Base-by-base conservation (phyloP, 2,113 vertebrate species). In the Edolisoma coerulescens region DNA sequence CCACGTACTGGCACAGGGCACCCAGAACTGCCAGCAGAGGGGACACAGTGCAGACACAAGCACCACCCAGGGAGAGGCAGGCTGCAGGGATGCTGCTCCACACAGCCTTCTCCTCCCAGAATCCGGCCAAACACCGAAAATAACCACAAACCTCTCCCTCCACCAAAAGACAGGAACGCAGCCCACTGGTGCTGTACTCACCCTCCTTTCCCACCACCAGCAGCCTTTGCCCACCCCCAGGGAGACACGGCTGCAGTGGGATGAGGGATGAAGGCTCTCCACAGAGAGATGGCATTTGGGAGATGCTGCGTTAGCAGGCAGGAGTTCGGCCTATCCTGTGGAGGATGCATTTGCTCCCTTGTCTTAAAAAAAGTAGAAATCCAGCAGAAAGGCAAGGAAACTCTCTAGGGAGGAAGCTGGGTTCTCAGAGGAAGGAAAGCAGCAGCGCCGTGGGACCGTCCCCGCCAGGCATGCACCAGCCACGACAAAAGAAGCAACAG, bases 1-100 rank as follows among this genome's bases (percentile, higher is more conserved):
- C 65, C 53, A 37, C 0, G 0, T 9, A 19, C 47, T 0, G 0
- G 27, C 73, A 69, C 1, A 6, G 65, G 61, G 61, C 39, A 79
- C 41, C 49, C 89, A 88, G 54, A 77, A 32, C 56, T 84, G 56
- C n/a, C 56, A 91, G 70, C 49, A 83, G 47, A 79, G n/a, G 13
- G 32, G 32, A 56, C 41, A 60, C 35, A 47, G 47, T 4, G 21
- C 61, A 76, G 67, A 69, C 39, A 67, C 61, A 79, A 63, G 33
- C 41, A 44, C 4, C 53, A 68, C 9, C 14, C 22, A 18, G 1
- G 0, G 7, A 69, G 27, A 70, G 53, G 28, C 20, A 67, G 49
- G 60, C 69, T 68, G 81, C 77, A 56, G 37, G 41, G 67, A 57
- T 49, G 7, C 42, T 0, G 9, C 61, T 64, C 52, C n/a, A 57